Conservation (phyloP, 2,797 vertebrate genomes). For the Artibeus lituratus region DNA sequence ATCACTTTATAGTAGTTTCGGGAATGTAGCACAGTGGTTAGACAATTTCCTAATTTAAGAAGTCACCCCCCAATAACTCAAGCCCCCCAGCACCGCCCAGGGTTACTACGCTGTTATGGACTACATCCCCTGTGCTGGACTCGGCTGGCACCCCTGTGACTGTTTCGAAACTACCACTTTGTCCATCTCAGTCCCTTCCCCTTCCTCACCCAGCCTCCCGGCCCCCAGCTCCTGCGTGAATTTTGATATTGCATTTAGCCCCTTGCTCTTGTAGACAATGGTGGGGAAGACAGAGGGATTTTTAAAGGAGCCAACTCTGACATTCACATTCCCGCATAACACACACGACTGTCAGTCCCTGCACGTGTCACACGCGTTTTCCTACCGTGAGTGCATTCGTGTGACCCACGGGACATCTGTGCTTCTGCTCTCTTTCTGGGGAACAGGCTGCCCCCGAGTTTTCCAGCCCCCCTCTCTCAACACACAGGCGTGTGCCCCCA, state of each 20-base stretch:
- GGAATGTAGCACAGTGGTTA: too few relatives aligned
- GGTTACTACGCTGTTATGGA: rapidly evolving
- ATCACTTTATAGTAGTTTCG: too few relatives aligned
- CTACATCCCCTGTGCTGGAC: neutral
- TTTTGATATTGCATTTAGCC: neutral
- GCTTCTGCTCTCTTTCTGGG: neutral
- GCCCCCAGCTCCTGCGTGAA: neutral
- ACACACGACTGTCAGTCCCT: too few relatives aligned
- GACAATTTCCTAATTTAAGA: too few relatives aligned
- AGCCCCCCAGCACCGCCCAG: neutral
- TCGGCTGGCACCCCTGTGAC: neutral
- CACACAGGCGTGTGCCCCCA: conserved; percentile 32
- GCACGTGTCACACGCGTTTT: neutral
- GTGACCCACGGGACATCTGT: neutral
- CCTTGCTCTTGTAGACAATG: neutral
- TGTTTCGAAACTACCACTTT: neutral
- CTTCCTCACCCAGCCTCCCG: neutral
- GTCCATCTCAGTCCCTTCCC: neutral
- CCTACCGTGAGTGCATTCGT: neutral
- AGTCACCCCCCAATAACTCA: too few relatives aligned
- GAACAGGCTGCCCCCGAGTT: neutral
- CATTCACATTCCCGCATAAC: neutral
- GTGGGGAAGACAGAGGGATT: neutral
- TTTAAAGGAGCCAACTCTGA: neutral
- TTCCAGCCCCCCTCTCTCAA: neutral